Conservation (phyloP, 1,140 invertebrate species). For the Augochlora pura region DNA sequence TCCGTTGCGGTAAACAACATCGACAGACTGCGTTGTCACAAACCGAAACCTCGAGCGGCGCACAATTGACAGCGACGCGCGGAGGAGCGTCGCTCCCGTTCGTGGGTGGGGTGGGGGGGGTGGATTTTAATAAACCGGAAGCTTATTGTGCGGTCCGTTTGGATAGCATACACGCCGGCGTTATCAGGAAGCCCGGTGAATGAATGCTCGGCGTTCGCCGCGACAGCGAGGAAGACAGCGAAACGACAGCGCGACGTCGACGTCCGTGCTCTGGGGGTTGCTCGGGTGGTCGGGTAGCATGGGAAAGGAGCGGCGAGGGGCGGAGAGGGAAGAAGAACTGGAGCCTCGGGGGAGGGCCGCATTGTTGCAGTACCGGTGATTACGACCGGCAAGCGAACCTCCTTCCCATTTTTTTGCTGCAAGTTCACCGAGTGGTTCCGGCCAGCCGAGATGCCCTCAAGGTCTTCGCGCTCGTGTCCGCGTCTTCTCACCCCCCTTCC, state of each 20-base stretch:
- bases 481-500: slow-evolving; percentile 51
- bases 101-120: slow-evolving; percentile 10
- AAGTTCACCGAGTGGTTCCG: slow-evolving; percentile 47
- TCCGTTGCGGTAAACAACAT: not conserved
- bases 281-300: not conserved
- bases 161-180: slow-evolving; percentile 18
- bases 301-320: not conserved
- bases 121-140: slow-evolving; percentile 68
- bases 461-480: slow-evolving; percentile 16
- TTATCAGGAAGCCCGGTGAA: slow-evolving; percentile 23
- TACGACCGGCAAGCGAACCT: slow-evolving; percentile 56
- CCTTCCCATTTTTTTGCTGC: slow-evolving; percentile 26
- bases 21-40: not conserved
- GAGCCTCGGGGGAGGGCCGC: slow-evolving; percentile 56
- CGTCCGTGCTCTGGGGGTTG: not conserved
- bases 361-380: slow-evolving; percentile 72
- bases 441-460: slow-evolving; percentile 47
- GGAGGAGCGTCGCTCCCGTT: not conserved
- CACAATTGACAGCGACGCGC: slow-evolving; percentile 44
- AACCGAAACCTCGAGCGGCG: slow-evolving; percentile 2
- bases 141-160: slow-evolving; percentile 56
- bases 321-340: slow-evolving; percentile 22
- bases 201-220: slow-evolving; percentile 31
- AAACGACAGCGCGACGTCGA: slow-evolving; percentile 5
- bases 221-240: slow-evolving; percentile 50